A percentile compares a stretch with the other conserved stretches of the same genome.
phyloP scores from a whole-genome alignment of 1,140 invertebrate species.

The Drosophila prosaltans region DNA sequence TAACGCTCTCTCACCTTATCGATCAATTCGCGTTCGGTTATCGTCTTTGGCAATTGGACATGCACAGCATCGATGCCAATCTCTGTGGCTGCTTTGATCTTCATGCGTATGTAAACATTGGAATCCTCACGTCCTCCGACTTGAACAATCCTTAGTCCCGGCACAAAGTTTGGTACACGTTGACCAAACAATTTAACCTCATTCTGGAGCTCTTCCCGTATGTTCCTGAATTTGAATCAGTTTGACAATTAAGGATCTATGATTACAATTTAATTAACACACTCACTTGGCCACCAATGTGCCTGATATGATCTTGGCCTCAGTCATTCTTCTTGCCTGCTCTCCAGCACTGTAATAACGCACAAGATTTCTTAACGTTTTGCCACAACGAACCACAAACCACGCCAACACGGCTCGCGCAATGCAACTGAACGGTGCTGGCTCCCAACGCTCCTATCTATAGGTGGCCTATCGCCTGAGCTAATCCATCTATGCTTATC shows the following conservation, averaged over 20 bases:
- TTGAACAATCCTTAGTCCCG: slow-evolving; percentile 92
- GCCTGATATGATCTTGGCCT: slow-evolving; percentile 86
- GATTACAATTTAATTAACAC: neutral
- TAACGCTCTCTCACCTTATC: slow-evolving; percentile 84
- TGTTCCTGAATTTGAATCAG: slow-evolving; percentile 86
- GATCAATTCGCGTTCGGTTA: slow-evolving; percentile 90
- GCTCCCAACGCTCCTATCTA: slow-evolving; percentile 53
- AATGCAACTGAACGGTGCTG: slow-evolving; percentile 61
- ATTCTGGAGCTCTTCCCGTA: slow-evolving; percentile 87
- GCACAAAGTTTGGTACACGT: slow-evolving; percentile 86
- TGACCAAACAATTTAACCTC: slow-evolving; percentile 87
- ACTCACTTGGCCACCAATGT: slow-evolving; percentile 85
- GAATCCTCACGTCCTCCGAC: slow-evolving; percentile 98
- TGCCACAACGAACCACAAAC: slow-evolving; percentile 29
- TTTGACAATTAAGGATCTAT: neutral
- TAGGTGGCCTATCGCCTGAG: slow-evolving; percentile 42
- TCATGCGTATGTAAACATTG: slow-evolving; percentile 99
- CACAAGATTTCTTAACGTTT: slow-evolving; percentile 34
- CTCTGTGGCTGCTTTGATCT: slow-evolving; percentile 95
- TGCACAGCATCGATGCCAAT: slow-evolving; percentile 95
- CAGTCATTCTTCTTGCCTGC: slow-evolving; percentile 57
- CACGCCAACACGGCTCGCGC: slow-evolving; percentile 56
- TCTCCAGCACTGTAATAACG: slow-evolving; percentile 45
- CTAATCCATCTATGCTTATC: slow-evolving; percentile 61
- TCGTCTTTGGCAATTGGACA: slow-evolving; percentile 91